Percentiles rank a stretch among this genome's conserved stretches.
Evolutionary conservation across 2,888 invertebrate genomes (phyloP).

Genomic region (Helleia helle): DNA sequence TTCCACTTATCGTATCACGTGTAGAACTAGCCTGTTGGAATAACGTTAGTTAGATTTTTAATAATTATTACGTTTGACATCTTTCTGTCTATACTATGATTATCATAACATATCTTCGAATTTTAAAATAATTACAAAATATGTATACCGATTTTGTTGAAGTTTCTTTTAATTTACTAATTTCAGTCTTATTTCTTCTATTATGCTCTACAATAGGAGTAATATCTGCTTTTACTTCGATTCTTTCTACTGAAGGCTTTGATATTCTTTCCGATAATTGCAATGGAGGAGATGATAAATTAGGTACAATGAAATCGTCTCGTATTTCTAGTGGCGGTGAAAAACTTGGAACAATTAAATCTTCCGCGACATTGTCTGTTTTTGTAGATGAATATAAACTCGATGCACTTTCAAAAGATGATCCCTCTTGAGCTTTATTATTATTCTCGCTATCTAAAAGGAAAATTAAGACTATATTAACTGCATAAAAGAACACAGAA

Average conservation of each 20-base stretch:
- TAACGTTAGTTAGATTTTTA: slow-evolving; percentile 4
- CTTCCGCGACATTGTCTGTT: slow-evolving; percentile 79
- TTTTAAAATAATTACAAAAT: too few relatives aligned
- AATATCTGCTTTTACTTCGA: slow-evolving; percentile 58
- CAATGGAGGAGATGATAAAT: slow-evolving; percentile 61
- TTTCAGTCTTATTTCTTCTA: slow-evolving; percentile 68
- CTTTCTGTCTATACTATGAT: too few relatives aligned
- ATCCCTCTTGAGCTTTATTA: slow-evolving; percentile 80
- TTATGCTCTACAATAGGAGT: slow-evolving; percentile 41
- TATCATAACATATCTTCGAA: too few relatives aligned
- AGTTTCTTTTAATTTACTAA: slow-evolving; percentile 43
- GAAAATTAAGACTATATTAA: slow-evolving; percentile 3
- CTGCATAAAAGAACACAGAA: slow-evolving; percentile 6
- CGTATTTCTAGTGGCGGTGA: slow-evolving; percentile 73
- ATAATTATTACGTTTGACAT: too few relatives aligned
- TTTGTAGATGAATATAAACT: slow-evolving; percentile 85
- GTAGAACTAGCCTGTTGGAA: slow-evolving; percentile 15
- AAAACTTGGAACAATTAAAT: slow-evolving; percentile 76
- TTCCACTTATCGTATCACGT: slow-evolving; percentile 55
- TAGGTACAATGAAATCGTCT: slow-evolving; percentile 62
- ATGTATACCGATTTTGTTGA: slow-evolving; percentile 42
- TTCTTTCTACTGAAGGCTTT: slow-evolving; percentile 47
- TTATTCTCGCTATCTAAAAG: slow-evolving; percentile 72
- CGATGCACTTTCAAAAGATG: slow-evolving; percentile 91
- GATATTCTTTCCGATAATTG: slow-evolving; percentile 51